Evolutionary conservation across 2,113 vertebrate species (phyloP).

Genomic region (Notarius quadriscutis): DNA sequence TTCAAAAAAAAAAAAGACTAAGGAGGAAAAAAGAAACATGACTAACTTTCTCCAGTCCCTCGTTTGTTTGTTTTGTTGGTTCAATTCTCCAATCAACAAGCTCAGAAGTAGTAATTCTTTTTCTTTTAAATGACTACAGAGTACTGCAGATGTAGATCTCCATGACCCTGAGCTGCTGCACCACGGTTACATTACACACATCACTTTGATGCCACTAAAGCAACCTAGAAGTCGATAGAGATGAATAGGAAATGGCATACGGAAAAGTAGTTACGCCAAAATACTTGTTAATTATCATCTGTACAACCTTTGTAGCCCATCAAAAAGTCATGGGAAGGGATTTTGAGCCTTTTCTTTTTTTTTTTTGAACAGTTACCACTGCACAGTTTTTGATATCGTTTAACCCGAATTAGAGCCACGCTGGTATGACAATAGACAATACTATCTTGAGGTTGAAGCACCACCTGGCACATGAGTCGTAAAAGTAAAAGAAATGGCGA

Average conservation of each 20-base stretch:
- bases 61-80: neutral
- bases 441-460: conserved; percentile 77
- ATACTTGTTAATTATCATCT: conserved; percentile 56
- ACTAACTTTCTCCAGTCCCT: conserved; percentile 51
- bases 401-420: conserved; percentile 62
- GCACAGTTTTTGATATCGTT: conserved; percentile 79
- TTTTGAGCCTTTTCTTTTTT: conserved; percentile 39
- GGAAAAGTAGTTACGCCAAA: conserved; percentile 46
- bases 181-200: conserved; percentile 85
- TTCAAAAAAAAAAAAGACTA: conserved; percentile 79
- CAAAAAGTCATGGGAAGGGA: conserved; percentile 50
- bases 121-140: conserved; percentile 38
- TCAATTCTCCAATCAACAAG: neutral
- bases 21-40: conserved; percentile 31
- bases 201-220: conserved; percentile 70
- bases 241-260: conserved; percentile 54
- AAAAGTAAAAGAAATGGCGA: conserved; percentile 22
- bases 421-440: conserved; percentile 64
- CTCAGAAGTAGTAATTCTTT: neutral
- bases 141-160: too few species aligned
- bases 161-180: conserved; percentile 88
- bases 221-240: conserved; percentile 71
- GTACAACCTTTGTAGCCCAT: conserved; percentile 60
- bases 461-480: conserved; percentile 81
- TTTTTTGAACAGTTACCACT: conserved; percentile 93